Conservation (phyloP, 2,888 invertebrate species). For the Noctua pronuba region DNA sequence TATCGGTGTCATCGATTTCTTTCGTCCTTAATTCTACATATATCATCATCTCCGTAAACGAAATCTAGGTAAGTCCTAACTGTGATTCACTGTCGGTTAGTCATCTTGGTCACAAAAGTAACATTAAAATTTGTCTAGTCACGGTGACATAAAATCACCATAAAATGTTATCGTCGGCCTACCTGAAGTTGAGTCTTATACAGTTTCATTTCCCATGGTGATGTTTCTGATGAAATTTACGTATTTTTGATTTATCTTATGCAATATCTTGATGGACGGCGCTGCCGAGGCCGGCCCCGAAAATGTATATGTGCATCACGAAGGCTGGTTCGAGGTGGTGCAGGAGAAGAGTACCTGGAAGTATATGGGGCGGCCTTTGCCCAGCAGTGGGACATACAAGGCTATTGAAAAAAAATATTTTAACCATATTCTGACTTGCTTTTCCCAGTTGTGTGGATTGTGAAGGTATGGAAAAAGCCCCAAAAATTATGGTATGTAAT, state of each 20-base stretch:
- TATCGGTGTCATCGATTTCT: not conserved
- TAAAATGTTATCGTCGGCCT: slow-evolving; percentile 8
- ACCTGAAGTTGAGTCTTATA: not conserved
- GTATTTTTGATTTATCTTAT: not conserved
- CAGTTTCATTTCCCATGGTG: not conserved
- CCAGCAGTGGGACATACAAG: too few relatives aligned
- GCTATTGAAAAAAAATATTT: too few relatives aligned
- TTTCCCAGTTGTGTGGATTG: not conserved
- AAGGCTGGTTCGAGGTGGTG: too few relatives aligned
- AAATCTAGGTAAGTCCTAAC: not conserved
- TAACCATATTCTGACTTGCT: not conserved
- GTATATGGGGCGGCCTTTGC: too few relatives aligned
- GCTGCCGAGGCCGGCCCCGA: too few relatives aligned
- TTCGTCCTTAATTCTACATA: not conserved
- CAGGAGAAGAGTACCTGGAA: too few relatives aligned
- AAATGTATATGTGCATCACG: too few relatives aligned
- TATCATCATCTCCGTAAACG: slow-evolving; percentile 1
- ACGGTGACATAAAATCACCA: slow-evolving; percentile 32
- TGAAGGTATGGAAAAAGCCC: not conserved
- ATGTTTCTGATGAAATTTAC: not conserved
- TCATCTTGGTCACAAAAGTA: slow-evolving; percentile 5
- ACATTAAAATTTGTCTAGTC: slow-evolving; percentile 5
- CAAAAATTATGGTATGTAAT: too few relatives aligned
- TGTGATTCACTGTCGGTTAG: slow-evolving; percentile 38
- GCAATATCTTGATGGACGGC: too few relatives aligned